phyloP scores from a whole-genome alignment of 2,888 invertebrate genomes.

The Tuta absoluta region DNA sequence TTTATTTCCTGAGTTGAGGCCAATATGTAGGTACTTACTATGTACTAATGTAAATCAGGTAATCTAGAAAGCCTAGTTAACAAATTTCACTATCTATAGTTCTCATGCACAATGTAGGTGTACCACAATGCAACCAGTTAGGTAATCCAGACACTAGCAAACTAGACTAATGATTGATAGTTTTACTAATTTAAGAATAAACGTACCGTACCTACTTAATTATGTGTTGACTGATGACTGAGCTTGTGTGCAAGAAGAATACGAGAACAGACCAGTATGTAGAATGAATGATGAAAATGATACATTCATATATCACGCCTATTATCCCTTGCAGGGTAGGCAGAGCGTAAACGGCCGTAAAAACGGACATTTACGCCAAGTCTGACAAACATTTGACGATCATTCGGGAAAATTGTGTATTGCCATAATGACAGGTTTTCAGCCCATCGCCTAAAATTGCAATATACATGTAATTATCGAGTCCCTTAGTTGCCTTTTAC shows the following conservation, averaged over 20 bases:
- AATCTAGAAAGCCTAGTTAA: background rate
- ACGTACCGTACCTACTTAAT: background rate
- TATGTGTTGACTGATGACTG: background rate
- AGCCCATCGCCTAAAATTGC: too few species aligned
- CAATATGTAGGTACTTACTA: background rate
- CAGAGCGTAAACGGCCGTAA: too few species aligned
- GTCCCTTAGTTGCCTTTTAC: too few species aligned
- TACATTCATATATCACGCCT: too few species aligned
- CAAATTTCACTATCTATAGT: background rate
- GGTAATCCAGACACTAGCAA: background rate
- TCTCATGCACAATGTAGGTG: background rate
- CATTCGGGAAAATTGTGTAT: too few species aligned
- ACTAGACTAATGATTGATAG: background rate
- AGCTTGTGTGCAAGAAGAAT: background rate
- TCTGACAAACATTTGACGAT: too few species aligned
- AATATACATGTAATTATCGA: too few species aligned
- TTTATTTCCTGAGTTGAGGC: too few species aligned
- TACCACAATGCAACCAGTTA: background rate
- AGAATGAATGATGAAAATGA: too few species aligned
- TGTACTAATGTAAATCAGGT: background rate
- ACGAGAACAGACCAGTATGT: background rate
- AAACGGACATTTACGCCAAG: too few species aligned
- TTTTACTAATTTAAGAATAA: background rate
- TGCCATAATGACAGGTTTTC: too few species aligned
- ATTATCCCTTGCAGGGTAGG: too few species aligned